phyloP scores from a whole-genome alignment of 2,888 invertebrate species.

The Zele albiditarsus region DNA sequence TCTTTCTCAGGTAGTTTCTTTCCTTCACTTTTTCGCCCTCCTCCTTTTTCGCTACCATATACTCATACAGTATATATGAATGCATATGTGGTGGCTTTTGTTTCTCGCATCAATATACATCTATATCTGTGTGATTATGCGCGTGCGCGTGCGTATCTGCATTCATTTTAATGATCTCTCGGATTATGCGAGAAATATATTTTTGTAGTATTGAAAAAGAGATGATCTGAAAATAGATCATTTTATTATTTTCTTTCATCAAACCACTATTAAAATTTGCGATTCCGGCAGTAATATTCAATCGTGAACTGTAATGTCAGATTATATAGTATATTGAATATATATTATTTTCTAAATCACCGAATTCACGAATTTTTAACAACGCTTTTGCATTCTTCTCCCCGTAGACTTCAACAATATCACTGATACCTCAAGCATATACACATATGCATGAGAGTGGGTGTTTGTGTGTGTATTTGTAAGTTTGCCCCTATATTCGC shows the following conservation, averaged over 20 bases:
- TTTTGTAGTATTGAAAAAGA: too few relatives aligned
- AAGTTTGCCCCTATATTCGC: slow-evolving; percentile 28
- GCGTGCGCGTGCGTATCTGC: slow-evolving; percentile 5
- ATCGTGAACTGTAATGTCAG: too few relatives aligned
- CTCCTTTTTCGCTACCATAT: not conserved
- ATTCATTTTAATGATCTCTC: not conserved
- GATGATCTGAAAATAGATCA: too few relatives aligned
- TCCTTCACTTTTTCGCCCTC: too few relatives aligned
- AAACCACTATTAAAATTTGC: too few relatives aligned
- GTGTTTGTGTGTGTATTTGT: slow-evolving; percentile 19
- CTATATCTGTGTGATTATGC: not conserved
- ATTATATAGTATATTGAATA: too few relatives aligned
- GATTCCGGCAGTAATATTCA: too few relatives aligned
- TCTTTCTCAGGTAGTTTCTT: slow-evolving; percentile 49
- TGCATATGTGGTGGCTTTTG: slow-evolving; percentile 19
- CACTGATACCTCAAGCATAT: not conserved
- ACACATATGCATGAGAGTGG: not conserved
- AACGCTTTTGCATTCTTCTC: not conserved
- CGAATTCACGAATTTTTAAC: not conserved
- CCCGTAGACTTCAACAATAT: not conserved
- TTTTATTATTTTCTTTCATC: too few relatives aligned
- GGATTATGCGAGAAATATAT: too few relatives aligned
- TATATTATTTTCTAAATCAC: not conserved
- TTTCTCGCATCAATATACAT: not conserved
- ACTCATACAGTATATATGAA: not conserved